These are phyloP conservation scores for Mionectes macconnelli DNA, from an alignment of 2,113 vertebrate species.

Conservation along the genomic window DNA sequence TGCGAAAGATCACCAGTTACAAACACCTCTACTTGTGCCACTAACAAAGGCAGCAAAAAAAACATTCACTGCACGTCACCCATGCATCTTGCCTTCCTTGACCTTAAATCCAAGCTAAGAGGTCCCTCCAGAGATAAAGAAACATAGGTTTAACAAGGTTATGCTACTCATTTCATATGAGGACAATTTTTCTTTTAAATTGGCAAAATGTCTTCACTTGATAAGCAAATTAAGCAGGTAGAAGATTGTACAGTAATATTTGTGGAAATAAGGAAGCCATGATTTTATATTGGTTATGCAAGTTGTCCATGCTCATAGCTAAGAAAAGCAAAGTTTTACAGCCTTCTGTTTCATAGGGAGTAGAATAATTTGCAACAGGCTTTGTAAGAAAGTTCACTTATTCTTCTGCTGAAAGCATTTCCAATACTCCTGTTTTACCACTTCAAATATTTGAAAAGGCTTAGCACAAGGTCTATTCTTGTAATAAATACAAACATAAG, in stretches of 20 bases:
- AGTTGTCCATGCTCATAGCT: background rate
- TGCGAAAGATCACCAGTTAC: background rate
- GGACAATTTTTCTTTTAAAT: background rate
- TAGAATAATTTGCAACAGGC: background rate
- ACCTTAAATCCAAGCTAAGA: background rate
- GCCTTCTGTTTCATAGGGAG: background rate
- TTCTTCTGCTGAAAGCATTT: background rate
- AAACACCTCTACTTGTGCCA: background rate
- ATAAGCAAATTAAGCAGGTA: background rate
- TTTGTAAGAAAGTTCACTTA: background rate
- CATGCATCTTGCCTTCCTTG: background rate
- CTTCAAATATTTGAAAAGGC: background rate
- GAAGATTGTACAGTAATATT: background rate
- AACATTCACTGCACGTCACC: background rate
- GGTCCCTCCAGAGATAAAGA: background rate
- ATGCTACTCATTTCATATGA: background rate
- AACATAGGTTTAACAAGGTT: background rate
- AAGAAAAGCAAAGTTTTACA: background rate
- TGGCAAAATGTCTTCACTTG: background rate
- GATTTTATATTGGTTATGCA: background rate
- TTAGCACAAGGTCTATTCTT: background rate
- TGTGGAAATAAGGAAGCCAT: background rate
- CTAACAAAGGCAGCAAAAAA: background rate
- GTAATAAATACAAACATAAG: background rate
- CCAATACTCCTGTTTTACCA: background rate